A percentile compares a stretch with the other conserved stretches of the same genome.
Conservation (phyloP, 2,888 invertebrate species). For the Nomada flava region DNA sequence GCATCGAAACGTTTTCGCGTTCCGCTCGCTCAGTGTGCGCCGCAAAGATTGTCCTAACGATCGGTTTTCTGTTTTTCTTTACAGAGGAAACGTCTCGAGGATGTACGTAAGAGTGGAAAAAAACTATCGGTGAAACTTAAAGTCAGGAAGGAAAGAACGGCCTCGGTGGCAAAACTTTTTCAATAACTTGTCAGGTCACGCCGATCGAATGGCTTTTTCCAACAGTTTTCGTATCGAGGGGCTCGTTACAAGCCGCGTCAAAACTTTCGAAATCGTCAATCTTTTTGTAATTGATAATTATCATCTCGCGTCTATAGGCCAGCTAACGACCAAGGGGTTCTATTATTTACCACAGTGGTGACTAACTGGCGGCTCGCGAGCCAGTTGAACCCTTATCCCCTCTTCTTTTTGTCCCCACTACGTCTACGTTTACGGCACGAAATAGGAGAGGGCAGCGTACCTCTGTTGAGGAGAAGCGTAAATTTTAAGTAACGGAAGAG, state of each 20-base stretch:
- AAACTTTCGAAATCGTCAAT: neutral
- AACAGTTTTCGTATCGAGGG: conserved; percentile 6
- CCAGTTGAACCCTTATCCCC: too few relatives aligned
- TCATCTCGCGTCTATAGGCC: too few relatives aligned
- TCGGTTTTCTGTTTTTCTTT: conserved; percentile 85
- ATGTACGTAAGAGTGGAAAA: conserved; percentile 87
- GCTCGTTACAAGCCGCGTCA: neutral
- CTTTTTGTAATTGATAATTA: neutral
- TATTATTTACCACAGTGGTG: neutral
- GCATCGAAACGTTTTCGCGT: conserved; percentile 44
- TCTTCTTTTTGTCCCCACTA: too few relatives aligned
- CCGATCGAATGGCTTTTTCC: conserved; percentile 28
- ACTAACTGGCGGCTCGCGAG: too few relatives aligned
- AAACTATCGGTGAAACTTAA: conserved; percentile 54
- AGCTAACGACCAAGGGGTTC: neutral
- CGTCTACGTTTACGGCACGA: too few relatives aligned
- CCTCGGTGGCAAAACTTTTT: conserved; percentile 53
- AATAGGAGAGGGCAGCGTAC: too few relatives aligned
- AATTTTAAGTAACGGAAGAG: too few relatives aligned
- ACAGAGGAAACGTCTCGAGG: conserved; percentile 92
- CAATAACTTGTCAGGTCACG: conserved; percentile 39
- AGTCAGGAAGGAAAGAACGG: conserved; percentile 42
- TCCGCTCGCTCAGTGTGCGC: conserved; percentile 27
- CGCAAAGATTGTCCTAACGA: conserved; percentile 45
- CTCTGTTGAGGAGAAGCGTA: too few relatives aligned